These are phyloP conservation scores for Etia nguti DNA, from an alignment of 2,113 vertebrate genomes.

Conservation along the genomic window DNA sequence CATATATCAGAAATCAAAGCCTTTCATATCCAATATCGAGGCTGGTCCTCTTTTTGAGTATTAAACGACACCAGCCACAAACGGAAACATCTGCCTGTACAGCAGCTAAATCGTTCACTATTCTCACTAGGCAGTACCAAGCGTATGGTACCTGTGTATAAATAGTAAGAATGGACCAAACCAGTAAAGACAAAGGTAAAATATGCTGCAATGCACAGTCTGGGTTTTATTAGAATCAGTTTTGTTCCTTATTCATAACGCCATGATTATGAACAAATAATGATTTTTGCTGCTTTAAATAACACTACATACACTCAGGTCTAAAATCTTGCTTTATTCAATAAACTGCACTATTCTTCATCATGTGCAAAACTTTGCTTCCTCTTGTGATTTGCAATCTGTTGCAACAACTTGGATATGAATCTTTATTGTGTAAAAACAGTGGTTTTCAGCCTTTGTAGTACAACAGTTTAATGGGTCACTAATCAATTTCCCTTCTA, in stretches of 20 bases:
- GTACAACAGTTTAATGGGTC: conserved; percentile 3
- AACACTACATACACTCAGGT: not conserved
- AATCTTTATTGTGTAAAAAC: not conserved
- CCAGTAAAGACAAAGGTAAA: not conserved
- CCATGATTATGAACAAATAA: not conserved
- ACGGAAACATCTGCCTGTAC: not conserved
- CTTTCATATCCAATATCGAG: not conserved
- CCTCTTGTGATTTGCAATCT: not conserved
- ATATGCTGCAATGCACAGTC: not conserved
- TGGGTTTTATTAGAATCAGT: not conserved
- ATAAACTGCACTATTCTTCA: not conserved
- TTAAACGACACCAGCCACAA: not conserved
- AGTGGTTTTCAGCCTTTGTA: not conserved
- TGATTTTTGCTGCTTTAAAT: not conserved
- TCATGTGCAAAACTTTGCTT: not conserved
- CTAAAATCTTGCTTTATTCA: not conserved
- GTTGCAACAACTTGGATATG: not conserved
- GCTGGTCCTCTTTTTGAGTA: not conserved
- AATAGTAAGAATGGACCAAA: not conserved
- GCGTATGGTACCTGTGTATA: not conserved
- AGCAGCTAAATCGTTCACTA: not conserved
- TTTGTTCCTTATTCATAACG: not conserved
- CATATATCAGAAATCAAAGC: not conserved
- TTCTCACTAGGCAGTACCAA: not conserved
- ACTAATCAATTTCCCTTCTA: not conserved